Percentiles rank a stretch among this genome's conserved stretches.
phyloP scores from a whole-genome alignment of 2,797 vertebrate genomes.

The Heteromormyrus szaboi region DNA sequence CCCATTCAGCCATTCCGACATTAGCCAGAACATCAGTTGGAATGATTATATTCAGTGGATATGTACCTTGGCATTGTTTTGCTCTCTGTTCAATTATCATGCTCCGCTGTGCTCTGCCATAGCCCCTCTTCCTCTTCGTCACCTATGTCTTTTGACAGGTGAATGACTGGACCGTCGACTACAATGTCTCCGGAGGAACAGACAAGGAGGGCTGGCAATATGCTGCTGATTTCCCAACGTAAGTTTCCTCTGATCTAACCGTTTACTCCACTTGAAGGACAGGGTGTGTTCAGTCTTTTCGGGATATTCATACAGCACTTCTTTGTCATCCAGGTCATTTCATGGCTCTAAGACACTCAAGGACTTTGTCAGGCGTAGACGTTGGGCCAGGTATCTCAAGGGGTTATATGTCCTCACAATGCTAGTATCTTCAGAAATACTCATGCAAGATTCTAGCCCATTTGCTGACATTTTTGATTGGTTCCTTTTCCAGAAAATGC shows the following conservation, averaged over 20 bases:
- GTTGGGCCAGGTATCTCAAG: slow-evolving; percentile 83
- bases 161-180: slow-evolving; percentile 87
- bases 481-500: slow-evolving; percentile 73
- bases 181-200: slow-evolving; percentile 71
- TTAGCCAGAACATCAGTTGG: background rate
- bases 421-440: background rate
- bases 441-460: background rate
- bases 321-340: slow-evolving; percentile 70
- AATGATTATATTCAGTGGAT: background rate
- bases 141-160: slow-evolving; percentile 59
- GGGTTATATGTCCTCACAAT: background rate
- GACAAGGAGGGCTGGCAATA: slow-evolving; percentile 96
- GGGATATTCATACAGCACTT: background rate
- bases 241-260: slow-evolving; percentile 37
- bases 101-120: background rate
- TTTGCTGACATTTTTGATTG: background rate
- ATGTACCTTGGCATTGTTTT: background rate
- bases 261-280: background rate
- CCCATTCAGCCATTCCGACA: background rate
- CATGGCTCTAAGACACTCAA: slow-evolving; percentile 92
- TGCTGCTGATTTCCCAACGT: slow-evolving; percentile 92
- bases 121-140: background rate
- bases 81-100: background rate
- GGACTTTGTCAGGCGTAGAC: slow-evolving; percentile 92
- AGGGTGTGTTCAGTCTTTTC: background rate